phyloP scores from a whole-genome alignment of 1,140 invertebrate species.

The Meloidogyne exigua region DNA sequence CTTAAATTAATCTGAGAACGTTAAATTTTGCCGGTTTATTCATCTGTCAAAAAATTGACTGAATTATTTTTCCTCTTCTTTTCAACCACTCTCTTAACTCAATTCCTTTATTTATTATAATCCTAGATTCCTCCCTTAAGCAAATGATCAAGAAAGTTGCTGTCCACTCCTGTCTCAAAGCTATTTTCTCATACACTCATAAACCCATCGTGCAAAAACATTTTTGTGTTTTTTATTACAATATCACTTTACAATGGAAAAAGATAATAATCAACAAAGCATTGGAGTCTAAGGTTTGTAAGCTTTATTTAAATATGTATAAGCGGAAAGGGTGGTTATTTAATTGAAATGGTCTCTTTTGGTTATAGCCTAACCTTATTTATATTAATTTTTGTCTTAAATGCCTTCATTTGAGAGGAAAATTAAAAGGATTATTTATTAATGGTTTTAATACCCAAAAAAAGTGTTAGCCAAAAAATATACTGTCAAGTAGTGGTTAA shows the following conservation, averaged over 20 bases:
- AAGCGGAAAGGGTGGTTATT: too few species aligned
- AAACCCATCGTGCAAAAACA: slow-evolving; percentile 9
- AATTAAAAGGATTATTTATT: neutral
- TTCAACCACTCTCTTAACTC: neutral
- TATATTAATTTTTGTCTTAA: too few species aligned
- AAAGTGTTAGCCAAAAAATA: neutral
- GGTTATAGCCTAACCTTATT: too few species aligned
- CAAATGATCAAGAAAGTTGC: neutral
- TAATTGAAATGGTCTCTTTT: too few species aligned
- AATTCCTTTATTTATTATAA: slow-evolving; percentile 8
- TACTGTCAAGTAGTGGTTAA: slow-evolving; percentile 1
- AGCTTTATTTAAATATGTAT: neutral
- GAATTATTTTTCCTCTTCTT: neutral
- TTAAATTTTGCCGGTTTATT: neutral
- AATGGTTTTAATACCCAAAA: neutral
- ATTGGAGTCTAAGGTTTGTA: neutral
- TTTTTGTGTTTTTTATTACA: neutral
- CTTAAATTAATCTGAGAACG: neutral
- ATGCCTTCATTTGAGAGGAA: too few species aligned
- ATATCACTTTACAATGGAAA: neutral
- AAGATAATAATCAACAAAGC: neutral
- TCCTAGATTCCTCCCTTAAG: slow-evolving; percentile 4
- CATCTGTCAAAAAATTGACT: neutral
- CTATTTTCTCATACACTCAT: slow-evolving; percentile 26
- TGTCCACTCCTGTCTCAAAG: slow-evolving; percentile 16